phyloP scores from a whole-genome alignment of 2,888 invertebrate species.

The Oegoconia quadripuncta region DNA sequence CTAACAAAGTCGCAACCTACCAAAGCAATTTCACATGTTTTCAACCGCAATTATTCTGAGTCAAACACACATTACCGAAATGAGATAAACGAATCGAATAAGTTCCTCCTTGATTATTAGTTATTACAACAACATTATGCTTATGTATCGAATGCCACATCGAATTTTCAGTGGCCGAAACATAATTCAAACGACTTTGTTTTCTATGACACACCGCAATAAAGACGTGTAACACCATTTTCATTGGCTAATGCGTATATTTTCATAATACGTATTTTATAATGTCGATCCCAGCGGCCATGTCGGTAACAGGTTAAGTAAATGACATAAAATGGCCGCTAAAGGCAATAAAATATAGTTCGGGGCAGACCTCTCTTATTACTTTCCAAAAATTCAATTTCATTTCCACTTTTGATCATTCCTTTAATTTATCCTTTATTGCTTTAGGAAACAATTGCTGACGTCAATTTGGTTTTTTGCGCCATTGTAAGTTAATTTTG shows the following conservation, averaged over 20 bases:
- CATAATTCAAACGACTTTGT: constrained; percentile 28
- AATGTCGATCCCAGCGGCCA: constrained; percentile 39
- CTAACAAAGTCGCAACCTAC: constrained; percentile 33
- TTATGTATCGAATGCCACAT: constrained; percentile 33
- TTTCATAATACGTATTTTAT: constrained; percentile 27
- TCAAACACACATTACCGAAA: constrained; percentile 41
- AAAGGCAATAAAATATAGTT: constrained; percentile 55
- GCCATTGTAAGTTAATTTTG: constrained; percentile 9
- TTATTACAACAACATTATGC: constrained; percentile 55
- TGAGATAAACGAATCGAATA: constrained; percentile 57
- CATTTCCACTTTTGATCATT: constrained; percentile 41
- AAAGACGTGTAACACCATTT: constrained; percentile 15
- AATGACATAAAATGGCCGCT: constrained; percentile 63
- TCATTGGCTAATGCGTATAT: constrained; percentile 7
- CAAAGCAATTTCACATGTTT: constrained; percentile 20
- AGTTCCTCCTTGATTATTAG: constrained; percentile 52
- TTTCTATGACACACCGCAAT: constrained; percentile 24
- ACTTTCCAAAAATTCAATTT: constrained; percentile 60
- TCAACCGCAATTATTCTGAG: constrained; percentile 26
- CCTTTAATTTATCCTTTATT: constrained; percentile 37
- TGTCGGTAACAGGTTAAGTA: constrained; percentile 66
- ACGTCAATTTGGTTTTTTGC: constrained; percentile 32
- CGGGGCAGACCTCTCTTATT: constrained; percentile 46
- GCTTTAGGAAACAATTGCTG: constrained; percentile 31
- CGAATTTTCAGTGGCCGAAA: constrained; percentile 16